Evolutionary conservation across 2,888 invertebrate species (phyloP).

Genomic region (Drosophila kanekoi): DNA sequence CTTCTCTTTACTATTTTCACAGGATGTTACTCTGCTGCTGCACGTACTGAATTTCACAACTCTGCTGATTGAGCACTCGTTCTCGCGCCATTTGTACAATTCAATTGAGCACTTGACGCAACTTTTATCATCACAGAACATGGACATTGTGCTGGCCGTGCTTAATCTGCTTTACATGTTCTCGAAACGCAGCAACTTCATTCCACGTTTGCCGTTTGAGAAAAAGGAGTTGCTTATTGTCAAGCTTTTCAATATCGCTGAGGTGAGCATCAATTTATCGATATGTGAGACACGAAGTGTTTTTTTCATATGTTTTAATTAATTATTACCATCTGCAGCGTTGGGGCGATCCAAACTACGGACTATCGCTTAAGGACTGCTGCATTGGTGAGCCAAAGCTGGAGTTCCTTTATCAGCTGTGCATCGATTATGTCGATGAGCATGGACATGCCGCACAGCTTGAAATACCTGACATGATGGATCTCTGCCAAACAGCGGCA

Average conservation of each 20-base stretch:
- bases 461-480: conserved; percentile 81
- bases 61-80: conserved; percentile 93
- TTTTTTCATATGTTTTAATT: background rate
- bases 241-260: conserved; percentile 91
- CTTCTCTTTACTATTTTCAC: background rate
- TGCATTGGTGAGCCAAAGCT: conserved; percentile 88
- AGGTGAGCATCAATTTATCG: conserved; percentile 86
- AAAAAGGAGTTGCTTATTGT: conserved; percentile 90
- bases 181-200: conserved; percentile 94
- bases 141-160: conserved; percentile 93
- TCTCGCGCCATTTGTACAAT: conserved; percentile 94
- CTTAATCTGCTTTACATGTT: conserved; percentile 94
- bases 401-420: conserved; percentile 78
- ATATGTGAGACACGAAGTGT: background rate
- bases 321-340: conserved; percentile 61
- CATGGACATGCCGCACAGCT: conserved; percentile 74
- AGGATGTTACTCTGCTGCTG: conserved; percentile 90
- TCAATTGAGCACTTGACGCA: conserved; percentile 94
- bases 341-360: conserved; percentile 93
- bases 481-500: conserved; percentile 68
- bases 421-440: conserved; percentile 79
- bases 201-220: conserved; percentile 90
- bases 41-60: conserved; percentile 93
- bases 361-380: conserved; percentile 93
- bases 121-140: conserved; percentile 91